Conservation (phyloP, 1,140 invertebrate genomes). For the Halotydeus destructor region DNA sequence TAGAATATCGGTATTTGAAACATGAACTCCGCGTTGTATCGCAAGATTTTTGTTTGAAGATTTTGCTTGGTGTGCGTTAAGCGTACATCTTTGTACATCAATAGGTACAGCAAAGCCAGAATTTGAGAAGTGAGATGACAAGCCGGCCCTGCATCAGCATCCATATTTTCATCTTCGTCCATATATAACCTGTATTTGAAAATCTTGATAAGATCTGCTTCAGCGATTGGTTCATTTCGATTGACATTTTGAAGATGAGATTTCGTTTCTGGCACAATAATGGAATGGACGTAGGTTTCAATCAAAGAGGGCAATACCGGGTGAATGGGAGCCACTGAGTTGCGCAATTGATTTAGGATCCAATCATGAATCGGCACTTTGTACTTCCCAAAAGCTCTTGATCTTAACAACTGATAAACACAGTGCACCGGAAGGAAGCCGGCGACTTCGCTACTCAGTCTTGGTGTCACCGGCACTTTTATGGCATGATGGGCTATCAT, state of each 20-base stretch:
- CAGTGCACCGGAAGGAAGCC: slow-evolving; percentile 92
- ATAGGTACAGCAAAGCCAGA: slow-evolving; percentile 69
- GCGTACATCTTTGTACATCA: slow-evolving; percentile 77
- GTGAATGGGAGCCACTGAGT: slow-evolving; percentile 63
- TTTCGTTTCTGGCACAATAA: slow-evolving; percentile 40
- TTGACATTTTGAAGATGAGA: slow-evolving; percentile 30
- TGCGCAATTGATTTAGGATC: slow-evolving; percentile 81
- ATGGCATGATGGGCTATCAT: slow-evolving; percentile 87
- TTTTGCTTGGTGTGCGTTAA: slow-evolving; percentile 52
- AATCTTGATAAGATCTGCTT: slow-evolving; percentile 65
- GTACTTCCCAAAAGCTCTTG: slow-evolving; percentile 82
- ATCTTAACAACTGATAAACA: slow-evolving; percentile 85
- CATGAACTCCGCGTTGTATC: slow-evolving; percentile 67
- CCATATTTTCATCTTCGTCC: background rate
- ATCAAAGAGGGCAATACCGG: slow-evolving; percentile 77
- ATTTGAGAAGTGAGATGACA: slow-evolving; percentile 59
- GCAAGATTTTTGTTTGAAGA: slow-evolving; percentile 48
- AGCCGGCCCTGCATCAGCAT: slow-evolving; percentile 2
- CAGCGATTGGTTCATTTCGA: slow-evolving; percentile 72
- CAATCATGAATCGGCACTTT: slow-evolving; percentile 77
- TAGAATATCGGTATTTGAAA: slow-evolving; percentile 70
- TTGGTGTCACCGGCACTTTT: slow-evolving; percentile 76
- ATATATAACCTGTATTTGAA: slow-evolving; percentile 37
- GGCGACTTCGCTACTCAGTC: slow-evolving; percentile 62
- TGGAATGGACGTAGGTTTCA: slow-evolving; percentile 84